Percentiles rank a stretch among this genome's conserved stretches.
These are phyloP conservation scores for Rhagium mordax DNA, from an alignment of 2,888 invertebrate species.

Conservation along the genomic window DNA sequence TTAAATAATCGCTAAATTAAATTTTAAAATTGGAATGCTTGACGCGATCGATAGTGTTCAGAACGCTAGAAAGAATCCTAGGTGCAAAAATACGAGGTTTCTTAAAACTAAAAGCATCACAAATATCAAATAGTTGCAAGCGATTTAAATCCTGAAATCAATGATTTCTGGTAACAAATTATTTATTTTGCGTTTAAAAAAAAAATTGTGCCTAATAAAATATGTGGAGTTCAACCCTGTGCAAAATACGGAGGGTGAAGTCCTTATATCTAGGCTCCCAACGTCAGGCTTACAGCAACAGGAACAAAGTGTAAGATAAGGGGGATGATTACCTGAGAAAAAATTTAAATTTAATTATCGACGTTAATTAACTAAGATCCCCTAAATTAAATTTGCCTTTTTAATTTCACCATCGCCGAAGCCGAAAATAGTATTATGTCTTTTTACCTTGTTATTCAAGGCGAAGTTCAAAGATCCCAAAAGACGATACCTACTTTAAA, in stretches of 20 bases:
- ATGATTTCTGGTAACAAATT: no score
- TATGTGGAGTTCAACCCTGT: not conserved
- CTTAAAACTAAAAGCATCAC: no score
- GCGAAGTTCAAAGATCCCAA: not conserved
- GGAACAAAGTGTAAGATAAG: conserved; percentile 25
- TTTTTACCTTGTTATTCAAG: conserved; percentile 7
- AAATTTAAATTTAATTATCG: conserved; percentile 45
- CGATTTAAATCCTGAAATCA: no score
- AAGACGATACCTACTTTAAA: not conserved
- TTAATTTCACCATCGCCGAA: conserved; percentile 35
- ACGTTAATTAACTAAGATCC: conserved; percentile 41
- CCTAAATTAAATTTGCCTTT: conserved; percentile 45
- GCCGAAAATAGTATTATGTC: conserved; percentile 36
- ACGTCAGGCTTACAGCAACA: not conserved
- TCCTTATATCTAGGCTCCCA: not conserved
- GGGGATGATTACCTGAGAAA: conserved; percentile 43
- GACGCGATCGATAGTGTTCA: no score
- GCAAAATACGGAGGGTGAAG: not conserved
- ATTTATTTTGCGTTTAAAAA: no score
- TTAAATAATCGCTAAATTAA: not conserved
- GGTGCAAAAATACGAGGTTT: no score
- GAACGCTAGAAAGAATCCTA: no score
- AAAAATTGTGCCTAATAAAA: no score
- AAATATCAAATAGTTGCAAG: no score
- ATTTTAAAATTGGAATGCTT: not conserved